Evolutionary conservation across 2,113 vertebrate genomes (phyloP), one percentile per base, ranked within the genome.

Genomic region (Tympanuchus pallidicinctus): DNA sequence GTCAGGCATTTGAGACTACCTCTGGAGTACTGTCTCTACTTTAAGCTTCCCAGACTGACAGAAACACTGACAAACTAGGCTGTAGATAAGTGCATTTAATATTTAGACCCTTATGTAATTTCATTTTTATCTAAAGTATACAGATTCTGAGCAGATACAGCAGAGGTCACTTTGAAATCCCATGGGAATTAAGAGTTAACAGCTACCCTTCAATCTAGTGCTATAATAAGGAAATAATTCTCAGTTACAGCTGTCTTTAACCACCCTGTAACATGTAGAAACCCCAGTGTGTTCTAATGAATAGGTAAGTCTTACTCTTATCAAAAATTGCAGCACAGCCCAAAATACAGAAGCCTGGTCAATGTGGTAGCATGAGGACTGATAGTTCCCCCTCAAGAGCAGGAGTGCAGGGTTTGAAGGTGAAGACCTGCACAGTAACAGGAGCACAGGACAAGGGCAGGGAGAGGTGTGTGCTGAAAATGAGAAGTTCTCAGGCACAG

Each of bases 281-380:
- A 16, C 7, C 34, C 16, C 8, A 48, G 6, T 13, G 40, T 63
- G 77, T 36, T 74, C 82, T 63, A 2, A 32, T 78, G 47, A 66
- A 57, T 10, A 43, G 4, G 1, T 7, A 59, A 1, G 6, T 28
- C 36, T 78, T 63, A 25, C 18, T 57, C 0, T 61, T 20, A 32
- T 15, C 52, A 52, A 78, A 71, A 85, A 71, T 59, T 78, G 30
- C 82, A 12, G 18, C 32, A 34, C 6, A 59, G 22, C 28, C 19
- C 74, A 45, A 27, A 93, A 63, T 48, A 30, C 6, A 40, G 8
- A 63, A 59, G 18, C 3, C 4, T 2, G 2, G 21, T 34, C 28
- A 63, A n/a, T 34, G 77, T 42, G 25, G 43, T 73, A 61, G 65
- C 42, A 34, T 0, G 0, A 1, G 5, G 1, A n/a, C 28, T 59